Evolutionary conservation across 2,797 vertebrate species (phyloP), one percentile per base, ranked within the genome.

Genomic region (Leuciscus waleckii): DNA sequence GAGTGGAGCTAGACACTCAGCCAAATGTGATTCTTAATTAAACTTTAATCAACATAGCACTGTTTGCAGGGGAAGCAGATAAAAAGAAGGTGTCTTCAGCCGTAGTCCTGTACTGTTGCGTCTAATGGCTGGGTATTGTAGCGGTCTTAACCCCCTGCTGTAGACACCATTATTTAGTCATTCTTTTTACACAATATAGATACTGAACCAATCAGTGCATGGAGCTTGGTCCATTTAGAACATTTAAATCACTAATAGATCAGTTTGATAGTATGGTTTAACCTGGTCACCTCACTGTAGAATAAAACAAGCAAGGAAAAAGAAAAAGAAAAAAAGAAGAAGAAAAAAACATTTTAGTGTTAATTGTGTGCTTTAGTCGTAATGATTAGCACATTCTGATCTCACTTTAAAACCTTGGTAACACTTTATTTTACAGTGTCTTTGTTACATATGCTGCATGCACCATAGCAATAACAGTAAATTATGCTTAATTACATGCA

Each of bases 11-110:
- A 98, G 97, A 98, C 97, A 97, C 98, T 96, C 97, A 97, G 98
- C 98, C 98, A 99, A 99, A 99, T 97, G 97, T 98, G 98, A 99
- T 98, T 98, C 97, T 99, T 99, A 99, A 99, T 99, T 99, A 99
- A 99, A 99, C 97, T 99, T 99, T 98, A 99, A 99, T 99, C 97
- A 99, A 97, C 97, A 98, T 97, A 97, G 99, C 97, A 94, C 94
- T 95, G 95, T 96, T 96, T 95, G 95, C 94, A 92, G 94, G 94
- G 93, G 95, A 93, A 95, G 95, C 96, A 94, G 94, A 95, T 95
- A 94, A 87, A 65, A 89, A 89, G 90, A 90, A 93, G 93, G 94
- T 94, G 93, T 94, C 93, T 92, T 93, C 89, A 92, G 91, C 91
- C 89, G 61, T 91, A 80, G 87, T 92, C 93, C 92, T 90, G 85